phyloP scores from a whole-genome alignment of 2,113 vertebrate species.

The Struthidea cinerea region DNA sequence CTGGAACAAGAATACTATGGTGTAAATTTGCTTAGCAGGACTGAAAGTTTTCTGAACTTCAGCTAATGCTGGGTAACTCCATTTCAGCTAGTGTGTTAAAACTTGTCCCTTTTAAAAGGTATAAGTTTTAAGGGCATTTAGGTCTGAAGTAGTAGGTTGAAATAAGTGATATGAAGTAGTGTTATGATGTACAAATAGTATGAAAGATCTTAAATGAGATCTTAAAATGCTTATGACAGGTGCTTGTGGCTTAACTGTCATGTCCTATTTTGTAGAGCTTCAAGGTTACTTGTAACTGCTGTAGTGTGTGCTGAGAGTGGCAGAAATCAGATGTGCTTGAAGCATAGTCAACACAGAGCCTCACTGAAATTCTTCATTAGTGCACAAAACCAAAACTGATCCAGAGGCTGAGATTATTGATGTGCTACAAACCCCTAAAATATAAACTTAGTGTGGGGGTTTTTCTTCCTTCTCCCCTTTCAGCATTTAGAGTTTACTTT shows the following conservation, averaged over 20 bases:
- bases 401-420: background rate
- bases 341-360: background rate
- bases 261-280: background rate
- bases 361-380: background rate
- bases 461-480: background rate
- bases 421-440: background rate
- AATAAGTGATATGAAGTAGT: background rate
- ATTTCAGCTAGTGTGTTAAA: background rate
- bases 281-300: background rate
- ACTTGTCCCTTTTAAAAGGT: background rate
- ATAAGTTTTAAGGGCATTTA: background rate
- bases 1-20: background rate
- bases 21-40: background rate
- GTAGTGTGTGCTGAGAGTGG: background rate
- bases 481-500: background rate
- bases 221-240: background rate
- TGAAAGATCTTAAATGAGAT: background rate
- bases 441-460: accelerated
- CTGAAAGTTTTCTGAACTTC: background rate
- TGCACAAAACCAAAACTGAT: background rate
- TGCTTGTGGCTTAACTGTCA: conserved; percentile 60
- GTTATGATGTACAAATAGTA: background rate
- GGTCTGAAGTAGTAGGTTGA: background rate
- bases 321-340: background rate
- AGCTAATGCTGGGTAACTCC: background rate